Evolutionary conservation across 2,113 vertebrate genomes (phyloP), one percentile per base, ranked within the genome.

Genomic region (Patagioenas fasciata): DNA sequence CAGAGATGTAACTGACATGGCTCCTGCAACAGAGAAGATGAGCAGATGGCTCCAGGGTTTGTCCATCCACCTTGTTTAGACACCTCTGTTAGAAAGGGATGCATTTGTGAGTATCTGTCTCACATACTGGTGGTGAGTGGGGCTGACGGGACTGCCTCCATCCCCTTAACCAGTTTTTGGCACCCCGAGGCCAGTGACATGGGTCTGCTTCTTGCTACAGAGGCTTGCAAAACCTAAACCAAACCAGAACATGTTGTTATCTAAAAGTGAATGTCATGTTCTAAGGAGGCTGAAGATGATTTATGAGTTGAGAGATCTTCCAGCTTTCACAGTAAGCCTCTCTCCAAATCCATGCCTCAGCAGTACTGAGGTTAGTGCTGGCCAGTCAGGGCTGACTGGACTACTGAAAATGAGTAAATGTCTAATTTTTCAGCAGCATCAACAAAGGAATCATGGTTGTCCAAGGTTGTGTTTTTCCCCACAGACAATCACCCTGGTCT

Each of bases 281-380:
- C 64, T 40, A 85, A 72, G 64, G 62, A 94, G 71, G 47, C 36
- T 93, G 51, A 62, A 93, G 34, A 48, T 57, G 32, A 62, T 87
- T 95, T 90, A 93, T 66, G 79, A 93, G 62, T 73, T 88, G 79
- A 60, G 56, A 89, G 60, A 42, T 61, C 71, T 89, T 95, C 51
- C 60, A 74, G 24, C n/a, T 88, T 85, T 36, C 60, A n/a, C 54
- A 80, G 23, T 26, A 80, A 81, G 10, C 23, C 47, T 81, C 29
- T 34, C 54, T 64, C 36, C 75, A 93, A 96, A 93, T 48, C 81
- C 36, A 50, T 73, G 42, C 4, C 54, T 89, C 47, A 56, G 81
- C 32, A 61, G 8, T 23, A 51, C 23, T 64, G 88, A 58, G 26
- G 31, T 54, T 58, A 62, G 42, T 32, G 60, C 70, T 73, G 58